phyloP scores from a whole-genome alignment of 2,797 vertebrate species.

The Allenopithecus nigroviridis region DNA sequence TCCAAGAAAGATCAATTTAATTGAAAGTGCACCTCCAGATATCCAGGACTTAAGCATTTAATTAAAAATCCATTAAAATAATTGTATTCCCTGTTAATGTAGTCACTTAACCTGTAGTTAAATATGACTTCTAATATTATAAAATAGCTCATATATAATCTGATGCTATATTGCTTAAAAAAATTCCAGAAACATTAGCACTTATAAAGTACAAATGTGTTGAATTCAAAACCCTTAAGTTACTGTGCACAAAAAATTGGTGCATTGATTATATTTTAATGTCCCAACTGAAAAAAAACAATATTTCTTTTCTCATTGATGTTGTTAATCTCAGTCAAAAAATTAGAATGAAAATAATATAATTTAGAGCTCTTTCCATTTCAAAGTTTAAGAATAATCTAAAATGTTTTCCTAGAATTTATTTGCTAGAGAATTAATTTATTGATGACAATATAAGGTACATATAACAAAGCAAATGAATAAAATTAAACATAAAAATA shows the following conservation, averaged over 20 bases:
- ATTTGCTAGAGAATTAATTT: neutral
- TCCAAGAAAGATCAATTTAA: slow-evolving; percentile 65
- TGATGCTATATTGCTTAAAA: slow-evolving; percentile 52
- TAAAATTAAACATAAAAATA: neutral
- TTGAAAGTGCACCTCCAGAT: slow-evolving; percentile 57
- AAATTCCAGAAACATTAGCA: slow-evolving; percentile 56
- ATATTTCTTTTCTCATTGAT: neutral
- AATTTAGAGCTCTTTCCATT: neutral
- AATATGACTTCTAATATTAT: slow-evolving; percentile 66
- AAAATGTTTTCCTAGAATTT: neutral
- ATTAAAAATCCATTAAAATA: slow-evolving; percentile 79
- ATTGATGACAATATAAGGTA: neutral
- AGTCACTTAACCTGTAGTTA: slow-evolving; percentile 72
- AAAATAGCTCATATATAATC: slow-evolving; percentile 58
- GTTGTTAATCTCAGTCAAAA: slow-evolving; percentile 18
- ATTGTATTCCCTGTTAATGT: slow-evolving; percentile 65
- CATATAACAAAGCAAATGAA: neutral
- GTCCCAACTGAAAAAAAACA: neutral
- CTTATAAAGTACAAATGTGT: slow-evolving; percentile 21
- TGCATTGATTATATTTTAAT: neutral
- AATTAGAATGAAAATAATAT: neutral
- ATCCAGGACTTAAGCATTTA: slow-evolving; percentile 62
- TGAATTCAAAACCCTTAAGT: slow-evolving; percentile 21
- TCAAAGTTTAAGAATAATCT: neutral
- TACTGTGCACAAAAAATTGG: slow-evolving; percentile 25